A percentile compares a stretch with the other conserved stretches of the same genome.
Conservation (phyloP, 2,113 vertebrate species). For the Odocoileus hemionus region DNA sequence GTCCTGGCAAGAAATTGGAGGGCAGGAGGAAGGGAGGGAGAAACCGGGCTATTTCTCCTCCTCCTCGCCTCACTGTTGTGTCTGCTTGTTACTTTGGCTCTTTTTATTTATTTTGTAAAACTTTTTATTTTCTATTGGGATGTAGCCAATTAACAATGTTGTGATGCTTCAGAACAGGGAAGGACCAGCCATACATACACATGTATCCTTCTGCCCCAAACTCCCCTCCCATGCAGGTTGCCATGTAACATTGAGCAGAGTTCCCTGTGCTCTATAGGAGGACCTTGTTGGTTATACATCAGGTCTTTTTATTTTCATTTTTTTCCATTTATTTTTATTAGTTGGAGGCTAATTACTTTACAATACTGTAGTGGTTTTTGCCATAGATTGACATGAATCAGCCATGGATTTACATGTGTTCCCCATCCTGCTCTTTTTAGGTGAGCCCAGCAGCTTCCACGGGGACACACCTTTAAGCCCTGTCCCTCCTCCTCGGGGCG, state of each 20-base stretch:
- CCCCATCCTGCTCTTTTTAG: neutral
- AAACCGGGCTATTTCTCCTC: accelerated
- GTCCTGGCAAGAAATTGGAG: accelerated
- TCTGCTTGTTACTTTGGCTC: neutral
- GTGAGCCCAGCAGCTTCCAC: accelerated
- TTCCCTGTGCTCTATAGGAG: neutral
- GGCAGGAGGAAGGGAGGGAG: neutral
- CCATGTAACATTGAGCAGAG: neutral
- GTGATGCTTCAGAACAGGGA: neutral
- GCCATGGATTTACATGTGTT: too few species aligned
- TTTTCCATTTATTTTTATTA: too few species aligned
- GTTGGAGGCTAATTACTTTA: too few species aligned
- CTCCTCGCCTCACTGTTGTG: accelerated
- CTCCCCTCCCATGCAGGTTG: neutral
- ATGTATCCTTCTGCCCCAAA: neutral
- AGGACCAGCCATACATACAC: neutral
- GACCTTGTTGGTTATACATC: neutral
- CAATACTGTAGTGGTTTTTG: too few species aligned
- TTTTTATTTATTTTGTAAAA: neutral
- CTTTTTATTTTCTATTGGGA: neutral
- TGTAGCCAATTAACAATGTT: neutral
- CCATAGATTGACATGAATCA: too few species aligned
- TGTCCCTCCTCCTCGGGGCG: accelerated
- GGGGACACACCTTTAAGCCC: accelerated
- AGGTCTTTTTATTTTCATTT: neutral